Conservation (phyloP, 2,797 vertebrate species). For the Alca torda region DNA sequence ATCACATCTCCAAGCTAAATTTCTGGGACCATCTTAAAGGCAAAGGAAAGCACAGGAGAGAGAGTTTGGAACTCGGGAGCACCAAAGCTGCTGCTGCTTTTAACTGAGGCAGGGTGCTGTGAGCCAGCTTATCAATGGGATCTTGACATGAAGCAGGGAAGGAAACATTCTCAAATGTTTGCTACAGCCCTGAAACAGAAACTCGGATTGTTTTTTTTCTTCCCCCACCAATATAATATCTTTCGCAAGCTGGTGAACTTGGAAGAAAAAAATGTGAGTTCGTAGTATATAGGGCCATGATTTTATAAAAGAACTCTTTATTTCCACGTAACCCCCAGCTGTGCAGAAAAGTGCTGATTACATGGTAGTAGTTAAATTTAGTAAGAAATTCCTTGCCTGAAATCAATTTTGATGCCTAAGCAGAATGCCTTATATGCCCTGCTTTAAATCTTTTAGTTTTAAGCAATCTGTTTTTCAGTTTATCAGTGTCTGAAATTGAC, state of each 20-base stretch:
- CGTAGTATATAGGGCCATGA: not conserved
- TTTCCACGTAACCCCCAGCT: constrained; percentile 4
- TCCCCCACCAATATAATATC: not conserved
- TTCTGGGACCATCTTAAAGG: not conserved
- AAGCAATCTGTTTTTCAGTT: not conserved
- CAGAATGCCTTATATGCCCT: not conserved
- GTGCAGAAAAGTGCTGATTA: constrained; percentile 38
- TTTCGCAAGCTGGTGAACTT: constrained; percentile 3
- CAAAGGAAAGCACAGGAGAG: not conserved
- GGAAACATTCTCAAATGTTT: not conserved
- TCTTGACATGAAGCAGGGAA: not conserved
- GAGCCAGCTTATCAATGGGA: not conserved
- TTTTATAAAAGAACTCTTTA: constrained; percentile 32
- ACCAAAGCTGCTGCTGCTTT: not conserved
- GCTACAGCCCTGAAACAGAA: not conserved
- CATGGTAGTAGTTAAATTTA: constrained; percentile 36
- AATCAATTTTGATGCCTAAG: not conserved
- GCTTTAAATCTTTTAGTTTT: not conserved
- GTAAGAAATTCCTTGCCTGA: constrained; percentile 1
- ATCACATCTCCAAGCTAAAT: not conserved
- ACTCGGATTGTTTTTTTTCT: not conserved
- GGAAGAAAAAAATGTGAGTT: not conserved
- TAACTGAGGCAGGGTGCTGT: not conserved
- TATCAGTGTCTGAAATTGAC: not conserved
- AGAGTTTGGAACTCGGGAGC: not conserved